phyloP scores from a whole-genome alignment of 2,113 vertebrate genomes.

The Ancistrus triradiatus region DNA sequence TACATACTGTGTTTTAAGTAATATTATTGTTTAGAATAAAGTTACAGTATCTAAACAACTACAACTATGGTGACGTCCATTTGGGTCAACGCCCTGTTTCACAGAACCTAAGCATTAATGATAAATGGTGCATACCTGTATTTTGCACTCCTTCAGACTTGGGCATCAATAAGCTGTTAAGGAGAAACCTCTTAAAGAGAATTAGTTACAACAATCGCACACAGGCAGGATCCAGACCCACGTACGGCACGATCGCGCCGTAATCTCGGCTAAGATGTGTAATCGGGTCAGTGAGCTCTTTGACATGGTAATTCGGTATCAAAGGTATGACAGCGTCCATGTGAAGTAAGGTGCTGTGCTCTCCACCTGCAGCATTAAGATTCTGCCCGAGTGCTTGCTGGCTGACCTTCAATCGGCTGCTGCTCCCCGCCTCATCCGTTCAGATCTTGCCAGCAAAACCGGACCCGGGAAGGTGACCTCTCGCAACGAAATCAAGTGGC shows the following conservation, averaged over 20 bases:
- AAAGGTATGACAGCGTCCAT: constrained; percentile 7
- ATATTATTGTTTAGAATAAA: too few species aligned
- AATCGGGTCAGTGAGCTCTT: constrained; percentile 21
- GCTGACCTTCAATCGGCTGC: constrained; percentile 46
- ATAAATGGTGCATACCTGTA: too few species aligned
- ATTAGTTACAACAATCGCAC: not conserved
- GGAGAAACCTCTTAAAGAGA: not conserved
- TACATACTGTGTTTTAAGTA: too few species aligned
- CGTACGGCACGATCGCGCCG: not conserved
- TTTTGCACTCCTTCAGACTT: too few species aligned
- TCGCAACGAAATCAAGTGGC: constrained; percentile 43
- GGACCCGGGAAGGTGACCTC: constrained; percentile 37
- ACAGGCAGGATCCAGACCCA: not conserved
- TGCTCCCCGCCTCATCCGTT: constrained; percentile 41
- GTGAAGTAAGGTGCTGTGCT: constrained; percentile 10
- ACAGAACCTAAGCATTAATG: too few species aligned
- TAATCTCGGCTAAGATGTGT: not conserved
- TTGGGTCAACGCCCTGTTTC: too few species aligned
- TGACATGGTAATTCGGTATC: constrained; percentile 19
- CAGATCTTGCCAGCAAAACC: constrained; percentile 40
- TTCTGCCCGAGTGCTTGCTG: constrained; percentile 40
- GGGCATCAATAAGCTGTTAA: not conserved
- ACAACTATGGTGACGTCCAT: too few species aligned
- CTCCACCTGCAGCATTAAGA: constrained; percentile 39
- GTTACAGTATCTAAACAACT: too few species aligned